Evolutionary conservation across 2,113 vertebrate genomes (phyloP).

Genomic region (Podocnemis expansa): DNA sequence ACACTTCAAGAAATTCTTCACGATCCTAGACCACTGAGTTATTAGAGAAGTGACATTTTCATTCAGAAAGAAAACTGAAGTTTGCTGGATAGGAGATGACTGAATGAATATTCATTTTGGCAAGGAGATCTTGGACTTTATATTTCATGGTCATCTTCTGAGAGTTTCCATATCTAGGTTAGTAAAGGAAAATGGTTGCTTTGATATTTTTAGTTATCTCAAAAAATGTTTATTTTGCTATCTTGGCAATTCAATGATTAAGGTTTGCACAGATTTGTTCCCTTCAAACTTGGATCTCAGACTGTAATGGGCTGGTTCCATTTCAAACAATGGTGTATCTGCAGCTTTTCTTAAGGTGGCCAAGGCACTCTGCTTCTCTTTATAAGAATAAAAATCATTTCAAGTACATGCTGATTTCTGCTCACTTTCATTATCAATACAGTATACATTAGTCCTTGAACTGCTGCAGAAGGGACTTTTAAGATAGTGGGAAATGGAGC

Average conservation of each 20-base stretch:
- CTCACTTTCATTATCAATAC: not conserved
- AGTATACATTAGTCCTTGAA: not conserved
- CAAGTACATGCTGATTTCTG: not conserved
- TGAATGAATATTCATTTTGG: not conserved
- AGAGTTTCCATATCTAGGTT: not conserved
- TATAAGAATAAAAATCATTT: not conserved
- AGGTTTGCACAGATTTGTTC: not conserved
- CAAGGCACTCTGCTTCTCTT: not conserved
- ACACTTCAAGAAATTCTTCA: not conserved
- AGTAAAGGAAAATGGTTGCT: not conserved
- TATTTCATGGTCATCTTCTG: not conserved
- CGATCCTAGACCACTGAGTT: not conserved
- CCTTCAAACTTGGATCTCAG: not conserved
- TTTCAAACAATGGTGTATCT: not conserved
- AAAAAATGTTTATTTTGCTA: not conserved
- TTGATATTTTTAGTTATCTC: not conserved
- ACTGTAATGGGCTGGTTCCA: accelerated
- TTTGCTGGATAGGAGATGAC: not conserved
- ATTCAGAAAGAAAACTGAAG: not conserved
- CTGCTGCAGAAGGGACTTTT: not conserved
- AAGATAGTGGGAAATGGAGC: not conserved
- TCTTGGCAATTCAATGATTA: not conserved
- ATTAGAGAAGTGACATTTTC: not conserved
- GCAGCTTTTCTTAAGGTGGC: not conserved
- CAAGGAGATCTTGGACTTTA: not conserved